A percentile compares a stretch with the other conserved stretches of the same genome.
phyloP scores from a whole-genome alignment of 2,113 vertebrate species.

The Scatophagus argus region DNA sequence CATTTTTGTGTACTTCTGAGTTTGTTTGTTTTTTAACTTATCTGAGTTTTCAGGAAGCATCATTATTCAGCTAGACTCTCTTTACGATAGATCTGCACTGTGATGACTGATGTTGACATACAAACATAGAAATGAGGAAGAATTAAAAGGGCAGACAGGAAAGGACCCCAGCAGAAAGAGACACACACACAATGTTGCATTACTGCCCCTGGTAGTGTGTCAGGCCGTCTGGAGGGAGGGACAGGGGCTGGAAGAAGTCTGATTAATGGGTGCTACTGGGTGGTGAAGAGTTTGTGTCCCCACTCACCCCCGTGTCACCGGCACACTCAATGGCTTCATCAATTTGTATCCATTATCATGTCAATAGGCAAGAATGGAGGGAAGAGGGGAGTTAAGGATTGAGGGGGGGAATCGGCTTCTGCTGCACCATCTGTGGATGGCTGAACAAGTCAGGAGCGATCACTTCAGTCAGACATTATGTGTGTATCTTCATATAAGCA shows the following conservation, averaged over 20 bases:
- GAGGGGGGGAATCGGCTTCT: conserved; percentile 36
- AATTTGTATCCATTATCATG: conserved; percentile 86
- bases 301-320: conserved; percentile 78
- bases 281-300: conserved; percentile 82
- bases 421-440: conserved; percentile 74
- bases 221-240: conserved; percentile 62
- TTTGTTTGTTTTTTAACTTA: background rate
- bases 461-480: too few species aligned
- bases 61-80: background rate
- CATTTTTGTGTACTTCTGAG: background rate
- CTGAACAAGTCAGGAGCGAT: conserved; percentile 13
- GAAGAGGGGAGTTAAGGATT: conserved; percentile 33
- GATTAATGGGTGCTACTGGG: conserved; percentile 85
- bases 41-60: background rate
- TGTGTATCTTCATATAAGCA: too few species aligned
- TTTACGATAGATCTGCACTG: background rate
- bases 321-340: conserved; percentile 85
- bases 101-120: background rate
- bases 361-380: conserved; percentile 79
- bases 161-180: background rate
- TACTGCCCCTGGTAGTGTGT: conserved; percentile 53
- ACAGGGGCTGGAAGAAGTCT: conserved; percentile 45
- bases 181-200: conserved; percentile 35
- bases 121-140: background rate
- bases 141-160: conserved; percentile 15